These are phyloP conservation scores for Orchesellides sinensis DNA, from an alignment of 2,888 invertebrate species.

Conservation along the genomic window DNA sequence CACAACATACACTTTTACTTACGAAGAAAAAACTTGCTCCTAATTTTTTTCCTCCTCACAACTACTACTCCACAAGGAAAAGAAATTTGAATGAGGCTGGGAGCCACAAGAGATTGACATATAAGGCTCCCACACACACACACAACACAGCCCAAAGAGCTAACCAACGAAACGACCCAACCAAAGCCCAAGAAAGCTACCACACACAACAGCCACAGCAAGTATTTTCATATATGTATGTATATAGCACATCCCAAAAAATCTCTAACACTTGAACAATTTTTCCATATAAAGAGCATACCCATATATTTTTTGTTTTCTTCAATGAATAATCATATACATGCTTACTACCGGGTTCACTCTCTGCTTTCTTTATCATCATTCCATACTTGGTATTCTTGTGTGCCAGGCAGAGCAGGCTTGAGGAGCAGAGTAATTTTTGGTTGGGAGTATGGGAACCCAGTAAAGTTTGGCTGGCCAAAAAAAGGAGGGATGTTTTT, in stretches of 20 bases:
- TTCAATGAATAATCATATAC: background rate
- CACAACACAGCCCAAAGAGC: slow-evolving; percentile 55
- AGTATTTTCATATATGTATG: too few relatives aligned
- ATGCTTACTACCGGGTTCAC: too few relatives aligned
- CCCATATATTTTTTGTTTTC: background rate
- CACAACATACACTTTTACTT: background rate
- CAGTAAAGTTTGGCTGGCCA: slow-evolving; percentile 59
- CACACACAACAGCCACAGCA: slow-evolving; percentile 54
- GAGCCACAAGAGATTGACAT: slow-evolving; percentile 55
- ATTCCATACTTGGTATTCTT: background rate
- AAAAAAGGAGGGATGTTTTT: slow-evolving; percentile 70
- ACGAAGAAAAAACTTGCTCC: too few relatives aligned
- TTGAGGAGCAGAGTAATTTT: slow-evolving; percentile 66
- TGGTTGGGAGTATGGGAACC: slow-evolving; percentile 42
- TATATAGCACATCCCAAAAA: background rate
- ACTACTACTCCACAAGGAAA: slow-evolving; percentile 38
- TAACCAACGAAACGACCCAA: slow-evolving; percentile 34
- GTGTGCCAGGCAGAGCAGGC: too few relatives aligned
- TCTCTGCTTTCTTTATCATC: background rate
- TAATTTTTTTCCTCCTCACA: slow-evolving; percentile 18
- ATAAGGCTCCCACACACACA: slow-evolving; percentile 40
- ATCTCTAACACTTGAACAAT: background rate
- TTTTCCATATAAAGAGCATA: slow-evolving; percentile 1
- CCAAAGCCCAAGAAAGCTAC: slow-evolving; percentile 57
- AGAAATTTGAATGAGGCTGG: slow-evolving; percentile 53